phyloP scores from a whole-genome alignment of 2,797 vertebrate genomes.

The Columba guinea region DNA sequence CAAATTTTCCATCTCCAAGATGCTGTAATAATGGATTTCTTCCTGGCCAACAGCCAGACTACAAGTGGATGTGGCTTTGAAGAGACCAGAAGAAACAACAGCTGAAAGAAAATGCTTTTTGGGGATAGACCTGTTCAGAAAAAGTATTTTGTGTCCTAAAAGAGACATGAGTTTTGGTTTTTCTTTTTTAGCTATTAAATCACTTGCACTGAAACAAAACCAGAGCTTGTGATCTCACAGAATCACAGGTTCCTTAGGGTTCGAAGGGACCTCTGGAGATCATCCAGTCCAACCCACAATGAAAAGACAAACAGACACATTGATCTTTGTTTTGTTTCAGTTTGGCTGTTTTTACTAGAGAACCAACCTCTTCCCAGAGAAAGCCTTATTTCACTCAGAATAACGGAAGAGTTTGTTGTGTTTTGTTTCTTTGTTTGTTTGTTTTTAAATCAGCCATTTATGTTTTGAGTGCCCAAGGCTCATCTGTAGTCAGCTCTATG shows the following conservation, averaged over 20 bases:
- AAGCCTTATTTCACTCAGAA: background rate
- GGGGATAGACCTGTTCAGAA: background rate
- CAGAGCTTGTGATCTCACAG: background rate
- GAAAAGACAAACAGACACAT: too few relatives aligned
- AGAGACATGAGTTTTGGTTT: rapidly evolving
- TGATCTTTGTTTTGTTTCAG: background rate
- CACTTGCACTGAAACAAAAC: background rate
- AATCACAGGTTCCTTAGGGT: too few relatives aligned
- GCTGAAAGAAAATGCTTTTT: background rate
- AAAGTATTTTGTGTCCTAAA: background rate
- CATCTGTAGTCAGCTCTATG: background rate
- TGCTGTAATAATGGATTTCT: background rate
- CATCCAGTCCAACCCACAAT: too few relatives aligned
- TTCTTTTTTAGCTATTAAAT: background rate
- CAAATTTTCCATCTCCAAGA: background rate
- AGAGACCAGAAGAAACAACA: background rate
- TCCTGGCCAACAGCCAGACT: background rate
- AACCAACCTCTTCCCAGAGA: background rate
- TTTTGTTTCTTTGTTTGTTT: too few relatives aligned
- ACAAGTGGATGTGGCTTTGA: background rate
- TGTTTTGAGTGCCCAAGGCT: background rate
- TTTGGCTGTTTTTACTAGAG: background rate
- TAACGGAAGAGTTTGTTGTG: background rate
- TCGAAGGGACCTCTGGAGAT: too few relatives aligned
- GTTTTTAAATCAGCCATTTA: background rate